Evolutionary conservation across 2,888 invertebrate species (phyloP).

Genomic region (Megaustenia siamemsis): DNA sequence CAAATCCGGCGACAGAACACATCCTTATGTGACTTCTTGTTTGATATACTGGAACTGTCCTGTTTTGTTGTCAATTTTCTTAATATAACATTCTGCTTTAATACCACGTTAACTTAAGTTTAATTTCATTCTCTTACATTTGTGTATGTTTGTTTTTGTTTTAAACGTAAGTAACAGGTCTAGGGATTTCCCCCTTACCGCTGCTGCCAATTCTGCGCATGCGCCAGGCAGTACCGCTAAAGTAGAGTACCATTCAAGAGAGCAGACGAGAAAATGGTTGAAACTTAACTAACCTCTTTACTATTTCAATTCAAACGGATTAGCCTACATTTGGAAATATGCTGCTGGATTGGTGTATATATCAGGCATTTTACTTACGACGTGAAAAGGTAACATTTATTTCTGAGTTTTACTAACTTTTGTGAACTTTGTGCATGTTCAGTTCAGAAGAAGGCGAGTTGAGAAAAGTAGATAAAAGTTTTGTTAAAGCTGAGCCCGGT

Average conservation of each 20-base stretch:
- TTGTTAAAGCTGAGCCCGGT: conserved; percentile 30
- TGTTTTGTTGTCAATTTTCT: too few species aligned
- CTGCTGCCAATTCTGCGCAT: not conserved
- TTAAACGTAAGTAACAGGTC: too few species aligned
- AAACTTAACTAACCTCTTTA: conserved; percentile 19
- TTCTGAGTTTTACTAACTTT: not conserved
- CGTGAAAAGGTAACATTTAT: not conserved
- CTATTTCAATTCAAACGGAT: conserved; percentile 37
- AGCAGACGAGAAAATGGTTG: conserved; percentile 4
- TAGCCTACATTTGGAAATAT: conserved; percentile 7
- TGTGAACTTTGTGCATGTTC: not conserved
- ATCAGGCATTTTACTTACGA: not conserved
- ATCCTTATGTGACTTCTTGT: too few species aligned
- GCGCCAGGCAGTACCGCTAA: conserved; percentile 43
- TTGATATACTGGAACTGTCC: too few species aligned
- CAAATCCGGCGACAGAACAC: too few species aligned
- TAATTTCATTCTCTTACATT: too few species aligned
- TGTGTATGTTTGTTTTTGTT: too few species aligned
- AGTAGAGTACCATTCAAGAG: conserved; percentile 46
- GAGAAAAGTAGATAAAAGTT: not conserved
- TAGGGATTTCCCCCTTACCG: conserved; percentile 19
- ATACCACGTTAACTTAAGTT: too few species aligned
- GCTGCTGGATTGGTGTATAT: not conserved
- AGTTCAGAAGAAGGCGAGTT: not conserved
- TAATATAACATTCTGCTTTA: too few species aligned